Evolutionary conservation across 2,113 vertebrate species (phyloP), one percentile per base, ranked within the genome.

Genomic region (Lasiurus borealis): DNA sequence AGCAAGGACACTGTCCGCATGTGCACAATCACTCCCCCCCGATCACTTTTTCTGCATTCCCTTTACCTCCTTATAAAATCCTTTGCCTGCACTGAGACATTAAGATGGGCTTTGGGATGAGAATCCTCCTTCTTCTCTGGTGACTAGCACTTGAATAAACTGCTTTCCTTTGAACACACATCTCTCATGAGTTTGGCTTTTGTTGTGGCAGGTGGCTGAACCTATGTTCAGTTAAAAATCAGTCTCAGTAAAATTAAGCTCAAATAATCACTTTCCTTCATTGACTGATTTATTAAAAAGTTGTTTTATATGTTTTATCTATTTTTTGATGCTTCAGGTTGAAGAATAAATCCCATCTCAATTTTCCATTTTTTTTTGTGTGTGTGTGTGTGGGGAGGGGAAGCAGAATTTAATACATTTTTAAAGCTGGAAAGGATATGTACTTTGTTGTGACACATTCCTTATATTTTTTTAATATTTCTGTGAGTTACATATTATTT

Each of bases 401-500:
- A 5, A 85, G 0, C 11, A 88, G 8, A 83, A 92, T 10, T 78
- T 92, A 75, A 64, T 52, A 86, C 27, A 4, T 73, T 85, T 73
- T 92, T 78, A 91, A 90, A 78, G 16, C 4, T 88, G 44, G 6
- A 90, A 52, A 7, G 62, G 90, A 0, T n/a, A 7, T 0, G 44
- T 23, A 2, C 2, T 46, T 88, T 2, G 68, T 95, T 82, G 25
- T 83, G 57, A 92, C 3, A 71, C 1, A 16, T 46, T 86, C 75
- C 36, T 19, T 75, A 6, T 69, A 73, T 75, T 71, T 91, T 81
- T 27, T 15, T 80, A 31, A 44, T 73, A 27, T 75, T 81, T 88
- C 80, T 75, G 73, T 86, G 23, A 96, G 31, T 90, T 82, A 31
- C 18, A 68, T 90, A 73, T 87, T 48, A 92, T 97, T 97, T 97